Percentiles rank a stretch among this genome's conserved stretches.
phyloP scores from a whole-genome alignment of 2,888 invertebrate species.

The Cylindroiulus punctatus region DNA sequence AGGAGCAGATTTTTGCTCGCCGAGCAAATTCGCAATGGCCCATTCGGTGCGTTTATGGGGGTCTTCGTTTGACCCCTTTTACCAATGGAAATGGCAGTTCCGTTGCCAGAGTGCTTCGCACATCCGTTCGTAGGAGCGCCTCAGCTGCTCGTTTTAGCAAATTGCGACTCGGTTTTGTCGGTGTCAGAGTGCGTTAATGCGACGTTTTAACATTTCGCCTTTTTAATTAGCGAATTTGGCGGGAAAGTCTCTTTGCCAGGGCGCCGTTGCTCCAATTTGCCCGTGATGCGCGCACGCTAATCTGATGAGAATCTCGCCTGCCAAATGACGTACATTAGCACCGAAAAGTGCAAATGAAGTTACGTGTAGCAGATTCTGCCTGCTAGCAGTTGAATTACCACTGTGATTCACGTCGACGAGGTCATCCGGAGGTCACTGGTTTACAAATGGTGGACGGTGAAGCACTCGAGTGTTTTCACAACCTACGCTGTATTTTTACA shows the following conservation, averaged over 20 bases:
- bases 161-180: neutral
- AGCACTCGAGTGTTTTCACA: too few species aligned
- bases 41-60: neutral
- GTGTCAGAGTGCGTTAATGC: slow-evolving; percentile 14
- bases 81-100: neutral
- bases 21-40: too few species aligned
- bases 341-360: neutral
- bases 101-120: neutral
- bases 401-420: neutral
- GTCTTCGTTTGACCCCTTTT: neutral
- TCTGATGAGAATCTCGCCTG: neutral
- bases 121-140: neutral
- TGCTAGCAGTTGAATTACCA: neutral
- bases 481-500: too few species aligned
- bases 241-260: neutral
- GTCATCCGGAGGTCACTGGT: too few species aligned
- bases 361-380: neutral
- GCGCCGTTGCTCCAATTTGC: neutral
- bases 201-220: neutral
- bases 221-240: slow-evolving; percentile 34
- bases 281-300: neutral
- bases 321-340: neutral
- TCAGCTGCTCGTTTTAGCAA: neutral
- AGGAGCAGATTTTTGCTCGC: neutral
- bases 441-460: too few species aligned